These are phyloP conservation scores for Tragopan temminckii DNA, from an alignment of 2,797 vertebrate species.

Conservation along the genomic window DNA sequence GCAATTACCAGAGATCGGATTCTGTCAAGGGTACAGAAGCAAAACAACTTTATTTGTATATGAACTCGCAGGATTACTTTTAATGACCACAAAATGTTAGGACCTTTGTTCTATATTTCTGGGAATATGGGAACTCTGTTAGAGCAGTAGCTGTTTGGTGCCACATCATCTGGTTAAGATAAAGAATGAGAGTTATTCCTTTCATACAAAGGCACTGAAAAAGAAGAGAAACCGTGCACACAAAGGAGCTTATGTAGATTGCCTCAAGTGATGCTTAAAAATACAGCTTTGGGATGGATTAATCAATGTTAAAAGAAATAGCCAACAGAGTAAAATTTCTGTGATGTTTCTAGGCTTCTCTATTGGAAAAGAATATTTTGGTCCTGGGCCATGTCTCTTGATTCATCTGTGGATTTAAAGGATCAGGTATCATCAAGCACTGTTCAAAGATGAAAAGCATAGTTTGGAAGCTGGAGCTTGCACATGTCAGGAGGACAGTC, in stretches of 20 bases:
- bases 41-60: neutral
- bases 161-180: neutral
- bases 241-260: constrained; percentile 31
- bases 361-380: constrained; percentile 39
- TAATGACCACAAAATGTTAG: neutral
- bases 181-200: constrained; percentile 16
- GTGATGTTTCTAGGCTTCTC: neutral
- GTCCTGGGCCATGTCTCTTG: constrained; percentile 9
- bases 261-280: constrained; percentile 44
- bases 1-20: neutral
- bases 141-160: constrained; percentile 5
- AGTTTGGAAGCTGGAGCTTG: neutral
- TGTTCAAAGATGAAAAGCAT: constrained; percentile 46
- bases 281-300: neutral
- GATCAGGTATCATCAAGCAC: constrained; percentile 55
- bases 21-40: neutral
- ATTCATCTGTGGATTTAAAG: constrained; percentile 20
- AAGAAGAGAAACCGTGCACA: constrained; percentile 20
- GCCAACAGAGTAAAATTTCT: constrained; percentile 6
- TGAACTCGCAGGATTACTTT: neutral
- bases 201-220: constrained; percentile 25
- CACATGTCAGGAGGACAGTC: constrained; percentile 2
- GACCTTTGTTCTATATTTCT: neutral
- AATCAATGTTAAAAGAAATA: constrained; percentile 42
- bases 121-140: neutral